Base-by-base conservation (phyloP, 2,797 vertebrate genomes). In the Spinus pinus region DNA sequence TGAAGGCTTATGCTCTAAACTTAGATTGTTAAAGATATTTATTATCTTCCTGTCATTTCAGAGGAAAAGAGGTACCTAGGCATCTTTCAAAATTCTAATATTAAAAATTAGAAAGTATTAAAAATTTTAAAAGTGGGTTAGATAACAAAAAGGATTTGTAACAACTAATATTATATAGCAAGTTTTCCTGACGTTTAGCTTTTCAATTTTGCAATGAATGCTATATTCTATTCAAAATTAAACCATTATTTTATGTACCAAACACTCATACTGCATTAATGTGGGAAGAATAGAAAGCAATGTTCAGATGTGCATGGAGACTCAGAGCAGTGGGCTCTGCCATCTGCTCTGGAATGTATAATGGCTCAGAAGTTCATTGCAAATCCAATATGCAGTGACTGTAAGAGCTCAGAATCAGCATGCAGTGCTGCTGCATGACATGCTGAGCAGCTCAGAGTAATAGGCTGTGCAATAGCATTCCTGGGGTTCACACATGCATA, bases 11-110 rank as follows among this genome's bases (percentile, higher is more conserved):
- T 42, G 14, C 16, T 80, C 49, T 67, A 79, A 53, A 53, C 50
- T 81, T 86, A 51, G 27, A 70, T 57, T 85, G 67, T 46, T 87
- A 82, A 77, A 82, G 28, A 64, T 80, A 80, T 91, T 95, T 91
- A 72, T 66, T 93, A 49, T 74, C 64, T 94, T 87, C 35, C 12
- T 16, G 22, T 51, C 12, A 84, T 81, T 95, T 88, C 49, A 84
- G 39, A 77, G 58, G 57, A 81, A 95, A 91, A 39, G 19, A 94
- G 7, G 17, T 71, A 81, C 27, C 41, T 73, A 60, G 10, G 47
- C 0, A 3, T 28, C 50, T 94, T 94, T 57, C 31, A 82, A 75
- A 80, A 85, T 60, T 54, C 42, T n/a, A n/a, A n/a, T n/a, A n/a
- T n/a, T n/a, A n/a, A n/a, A n/a, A n/a, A n/a, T n/a, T n/a, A n/a